A percentile compares a stretch with the other conserved stretches of the same genome.
These are phyloP conservation scores for Calliphora vicina DNA, from an alignment of 1,140 invertebrate species.

Conservation along the genomic window DNA sequence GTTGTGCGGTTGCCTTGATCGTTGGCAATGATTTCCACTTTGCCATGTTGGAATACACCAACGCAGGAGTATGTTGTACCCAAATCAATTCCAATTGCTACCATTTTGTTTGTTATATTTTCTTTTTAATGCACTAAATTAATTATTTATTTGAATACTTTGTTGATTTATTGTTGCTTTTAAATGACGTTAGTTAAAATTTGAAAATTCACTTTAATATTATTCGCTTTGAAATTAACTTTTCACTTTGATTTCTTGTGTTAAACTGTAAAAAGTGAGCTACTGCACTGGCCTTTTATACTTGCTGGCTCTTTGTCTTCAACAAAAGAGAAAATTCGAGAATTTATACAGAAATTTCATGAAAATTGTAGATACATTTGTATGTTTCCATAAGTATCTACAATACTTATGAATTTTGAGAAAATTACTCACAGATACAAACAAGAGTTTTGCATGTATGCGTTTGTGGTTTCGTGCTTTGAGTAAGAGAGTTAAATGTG, in stretches of 20 bases:
- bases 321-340: background rate
- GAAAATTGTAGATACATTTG: slow-evolving; percentile 67
- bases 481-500: too few species aligned
- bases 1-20: slow-evolving; percentile 92
- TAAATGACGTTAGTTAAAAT: background rate
- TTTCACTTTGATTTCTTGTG: slow-evolving; percentile 15
- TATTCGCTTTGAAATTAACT: background rate
- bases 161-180: background rate
- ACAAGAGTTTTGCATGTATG: background rate
- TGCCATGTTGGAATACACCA: slow-evolving; percentile 81
- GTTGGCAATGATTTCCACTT: slow-evolving; percentile 92
- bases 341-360: background rate
- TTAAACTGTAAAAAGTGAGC: background rate
- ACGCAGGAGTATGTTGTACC: slow-evolving; percentile 85
- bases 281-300: background rate
- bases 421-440: too few species aligned
- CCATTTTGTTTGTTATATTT: slow-evolving; percentile 62
- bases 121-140: slow-evolving; percentile 61
- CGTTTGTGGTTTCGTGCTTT: too few species aligned
- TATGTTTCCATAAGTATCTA: background rate
- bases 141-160: background rate
- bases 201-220: background rate
- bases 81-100: slow-evolving; percentile 77
- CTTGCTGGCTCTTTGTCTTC: background rate
- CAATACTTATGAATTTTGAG: too few species aligned